A percentile compares a stretch with the other conserved stretches of the same genome.
These are phyloP conservation scores for Ceratina australensis DNA, from an alignment of 1,140 invertebrate genomes.

Conservation along the genomic window DNA sequence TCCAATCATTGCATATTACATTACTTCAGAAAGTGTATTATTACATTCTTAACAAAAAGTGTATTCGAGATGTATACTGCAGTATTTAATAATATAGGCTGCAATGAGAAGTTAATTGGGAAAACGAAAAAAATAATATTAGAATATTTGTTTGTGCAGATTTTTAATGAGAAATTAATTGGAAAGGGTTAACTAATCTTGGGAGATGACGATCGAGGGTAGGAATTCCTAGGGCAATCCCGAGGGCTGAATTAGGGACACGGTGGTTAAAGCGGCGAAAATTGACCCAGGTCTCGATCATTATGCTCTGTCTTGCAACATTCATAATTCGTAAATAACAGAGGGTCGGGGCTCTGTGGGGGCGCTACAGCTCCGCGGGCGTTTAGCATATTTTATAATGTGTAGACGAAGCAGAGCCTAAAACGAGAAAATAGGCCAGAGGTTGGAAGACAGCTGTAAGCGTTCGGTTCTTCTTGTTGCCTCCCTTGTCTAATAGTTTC, in stretches of 20 bases:
- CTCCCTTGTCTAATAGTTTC: background rate
- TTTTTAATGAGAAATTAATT: no score
- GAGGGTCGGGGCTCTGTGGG: slow-evolving; percentile 56
- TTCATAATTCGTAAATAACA: slow-evolving; percentile 76
- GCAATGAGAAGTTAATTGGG: no score
- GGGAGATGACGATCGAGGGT: slow-evolving; percentile 20
- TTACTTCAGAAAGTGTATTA: no score
- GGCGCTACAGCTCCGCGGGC: slow-evolving; percentile 47
- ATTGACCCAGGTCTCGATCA: slow-evolving; percentile 61
- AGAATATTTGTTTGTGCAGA: no score
- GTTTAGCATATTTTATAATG: slow-evolving; percentile 72
- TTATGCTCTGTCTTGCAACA: slow-evolving; percentile 69
- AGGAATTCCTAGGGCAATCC: slow-evolving; percentile 40
- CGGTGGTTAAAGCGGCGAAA: slow-evolving; percentile 59
- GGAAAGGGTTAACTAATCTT: no score
- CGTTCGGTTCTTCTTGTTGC: background rate
- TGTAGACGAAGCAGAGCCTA: slow-evolving; percentile 34
- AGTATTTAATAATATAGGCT: no score
- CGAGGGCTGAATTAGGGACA: slow-evolving; percentile 41
- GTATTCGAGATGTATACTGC: no score
- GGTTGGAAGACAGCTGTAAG: slow-evolving; percentile 15
- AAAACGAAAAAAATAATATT: no score
- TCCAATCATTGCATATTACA: no score
- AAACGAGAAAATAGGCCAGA: slow-evolving; percentile 38
- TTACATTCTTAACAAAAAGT: no score